Conservation (phyloP, 2,113 vertebrate genomes). For the Erpornis zantholeuca region DNA sequence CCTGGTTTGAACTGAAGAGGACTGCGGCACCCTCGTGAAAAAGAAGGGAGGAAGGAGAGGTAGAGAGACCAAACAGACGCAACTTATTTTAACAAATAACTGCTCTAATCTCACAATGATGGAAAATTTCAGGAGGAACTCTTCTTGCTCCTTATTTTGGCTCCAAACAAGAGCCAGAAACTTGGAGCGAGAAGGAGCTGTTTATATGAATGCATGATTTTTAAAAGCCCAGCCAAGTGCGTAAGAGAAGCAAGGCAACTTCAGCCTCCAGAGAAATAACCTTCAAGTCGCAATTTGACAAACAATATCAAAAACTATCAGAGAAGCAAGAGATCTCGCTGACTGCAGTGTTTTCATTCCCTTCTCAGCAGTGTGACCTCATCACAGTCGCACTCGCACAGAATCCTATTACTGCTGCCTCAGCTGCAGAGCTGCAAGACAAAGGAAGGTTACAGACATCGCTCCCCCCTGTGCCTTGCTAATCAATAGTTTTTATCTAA, state of each 20-base stretch:
- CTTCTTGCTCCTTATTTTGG: neutral
- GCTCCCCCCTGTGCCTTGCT: neutral
- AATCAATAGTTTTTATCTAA: constrained; percentile 63
- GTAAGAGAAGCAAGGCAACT: neutral
- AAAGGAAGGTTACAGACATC: constrained; percentile 56
- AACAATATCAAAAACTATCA: constrained; percentile 55
- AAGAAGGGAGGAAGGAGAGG: neutral
- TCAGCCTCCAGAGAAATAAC: constrained; percentile 61
- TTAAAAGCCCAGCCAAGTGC: constrained; percentile 5
- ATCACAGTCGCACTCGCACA: constrained; percentile 26
- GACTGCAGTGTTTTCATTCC: constrained; percentile 42
- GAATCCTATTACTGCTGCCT: constrained; percentile 57
- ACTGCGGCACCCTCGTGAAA: neutral
- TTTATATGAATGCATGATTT: neutral
- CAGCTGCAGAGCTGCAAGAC: constrained; percentile 57
- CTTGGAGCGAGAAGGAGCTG: neutral
- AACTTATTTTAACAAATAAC: neutral
- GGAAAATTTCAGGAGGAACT: neutral
- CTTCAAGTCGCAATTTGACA: constrained; percentile 64
- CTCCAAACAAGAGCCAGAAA: neutral
- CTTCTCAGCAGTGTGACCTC: constrained; percentile 55
- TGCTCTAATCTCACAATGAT: neutral
- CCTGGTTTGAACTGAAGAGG: neutral
- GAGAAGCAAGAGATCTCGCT: constrained; percentile 32
- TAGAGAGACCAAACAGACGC: neutral